phyloP scores from a whole-genome alignment of 37 sponge, comb jelly and placozoan genomes.

The Dysidea cf. avara region DNA sequence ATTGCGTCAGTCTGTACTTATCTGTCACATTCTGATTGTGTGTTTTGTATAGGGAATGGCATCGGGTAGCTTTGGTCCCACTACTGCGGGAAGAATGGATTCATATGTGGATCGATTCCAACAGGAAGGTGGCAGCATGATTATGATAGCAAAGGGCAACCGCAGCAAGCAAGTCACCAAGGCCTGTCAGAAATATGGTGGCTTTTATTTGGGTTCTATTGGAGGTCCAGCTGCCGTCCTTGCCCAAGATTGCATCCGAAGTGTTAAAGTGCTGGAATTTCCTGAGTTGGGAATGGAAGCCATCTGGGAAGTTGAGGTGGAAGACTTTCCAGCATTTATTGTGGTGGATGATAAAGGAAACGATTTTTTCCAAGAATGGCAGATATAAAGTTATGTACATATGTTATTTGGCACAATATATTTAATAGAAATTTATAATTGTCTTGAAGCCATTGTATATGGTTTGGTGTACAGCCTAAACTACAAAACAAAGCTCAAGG shows the following conservation, averaged over 20 bases:
- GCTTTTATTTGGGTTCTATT: constrained; percentile 55
- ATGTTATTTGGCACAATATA: too few species aligned
- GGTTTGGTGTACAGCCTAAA: too few species aligned
- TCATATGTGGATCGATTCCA: constrained; percentile 46
- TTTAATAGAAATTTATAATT: too few species aligned
- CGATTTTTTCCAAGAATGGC: constrained; percentile 58
- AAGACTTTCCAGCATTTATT: constrained; percentile 58
- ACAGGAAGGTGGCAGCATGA: constrained; percentile 34
- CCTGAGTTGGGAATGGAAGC: constrained; percentile 62
- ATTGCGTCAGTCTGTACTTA: too few species aligned
- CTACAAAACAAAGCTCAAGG: too few species aligned
- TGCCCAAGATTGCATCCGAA: constrained; percentile 37
- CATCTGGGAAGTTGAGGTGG: constrained; percentile 52
- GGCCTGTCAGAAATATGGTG: constrained; percentile 54
- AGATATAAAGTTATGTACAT: neutral
- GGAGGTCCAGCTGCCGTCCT: constrained; percentile 59
- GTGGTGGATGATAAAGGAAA: constrained; percentile 61
- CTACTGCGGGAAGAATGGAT: constrained; percentile 60
- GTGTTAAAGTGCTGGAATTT: constrained; percentile 44
- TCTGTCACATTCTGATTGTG: too few species aligned
- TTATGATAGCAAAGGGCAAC: constrained; percentile 60
- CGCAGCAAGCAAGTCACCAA: constrained; percentile 51
- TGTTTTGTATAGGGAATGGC: constrained; percentile 27
- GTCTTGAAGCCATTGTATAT: too few species aligned
- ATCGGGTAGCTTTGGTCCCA: constrained; percentile 54